A percentile compares a stretch with the other conserved stretches of the same genome.
Conservation (phyloP, 2,888 invertebrate genomes). For the Neoitamus cyanurus region DNA sequence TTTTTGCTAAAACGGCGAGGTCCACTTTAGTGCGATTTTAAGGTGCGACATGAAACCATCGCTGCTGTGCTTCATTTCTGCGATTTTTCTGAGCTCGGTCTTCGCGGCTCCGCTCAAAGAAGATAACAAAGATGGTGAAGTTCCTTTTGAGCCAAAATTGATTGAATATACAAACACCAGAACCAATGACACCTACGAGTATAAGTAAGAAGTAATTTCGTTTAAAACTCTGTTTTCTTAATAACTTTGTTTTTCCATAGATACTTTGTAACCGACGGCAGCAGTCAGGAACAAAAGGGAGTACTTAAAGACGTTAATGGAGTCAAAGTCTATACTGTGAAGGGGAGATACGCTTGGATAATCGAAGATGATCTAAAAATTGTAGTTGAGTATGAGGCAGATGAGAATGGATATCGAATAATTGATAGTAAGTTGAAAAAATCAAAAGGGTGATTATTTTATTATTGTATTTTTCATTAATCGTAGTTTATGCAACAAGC, state of each 20-base stretch:
- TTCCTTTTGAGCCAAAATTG: background rate
- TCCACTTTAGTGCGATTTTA: background rate
- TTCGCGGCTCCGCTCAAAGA: background rate
- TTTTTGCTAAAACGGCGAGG: background rate
- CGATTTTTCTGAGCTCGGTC: background rate
- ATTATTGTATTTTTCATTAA: background rate
- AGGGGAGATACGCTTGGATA: background rate
- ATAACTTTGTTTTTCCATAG: background rate
- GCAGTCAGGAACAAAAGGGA: background rate
- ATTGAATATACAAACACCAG: background rate
- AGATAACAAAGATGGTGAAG: background rate
- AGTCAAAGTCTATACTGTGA: background rate
- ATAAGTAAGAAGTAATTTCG: background rate
- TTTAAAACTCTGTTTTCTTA: background rate
- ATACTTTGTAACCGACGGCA: background rate
- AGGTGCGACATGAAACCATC: background rate
- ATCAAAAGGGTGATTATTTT: background rate
- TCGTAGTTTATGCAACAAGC: background rate
- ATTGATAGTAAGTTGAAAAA: background rate
- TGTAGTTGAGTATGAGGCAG: background rate
- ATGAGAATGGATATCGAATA: slow-evolving; percentile 13
- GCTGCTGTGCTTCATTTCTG: background rate
- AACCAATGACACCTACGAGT: background rate
- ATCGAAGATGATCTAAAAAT: background rate
- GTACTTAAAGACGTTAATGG: background rate